Base-by-base conservation (phyloP, 2,113 vertebrate genomes). In the Hemichromis elongatus region DNA sequence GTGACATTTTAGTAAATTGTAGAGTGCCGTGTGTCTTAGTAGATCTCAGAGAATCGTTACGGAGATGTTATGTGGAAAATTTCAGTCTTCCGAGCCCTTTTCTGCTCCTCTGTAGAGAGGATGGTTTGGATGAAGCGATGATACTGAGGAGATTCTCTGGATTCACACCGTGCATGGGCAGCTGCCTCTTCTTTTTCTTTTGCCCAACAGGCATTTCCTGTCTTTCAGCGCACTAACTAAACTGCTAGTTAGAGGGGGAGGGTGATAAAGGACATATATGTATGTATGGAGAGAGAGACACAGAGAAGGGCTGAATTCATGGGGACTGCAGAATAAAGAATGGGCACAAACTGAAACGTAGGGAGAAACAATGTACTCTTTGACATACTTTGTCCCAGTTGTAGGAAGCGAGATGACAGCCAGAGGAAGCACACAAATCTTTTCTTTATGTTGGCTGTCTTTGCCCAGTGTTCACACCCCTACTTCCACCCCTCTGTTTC, bases 291-390 rank as follows among this genome's bases (percentile, higher is more conserved):
- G 81, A 13, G 81, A 77, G 80, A 9, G 80, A 13, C 79, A 73
- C 47, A 50, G 61, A 61, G 81, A 40, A 55, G 70, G 82, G 78
- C 81, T 73, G 86, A 13, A 89, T 89, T 93, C n/a, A 77, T 57
- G 13, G 16, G 12, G 81, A 82, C 85, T 84, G 83, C 53, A 79
- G 79, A 21, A 66, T 84, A 86, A 87, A 55, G 84, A 70, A 87
- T 87, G 85, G 83, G 83, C 89, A 92, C 86, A 93, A 91, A 92
- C 85, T 26, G 82, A 92, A 87, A 86, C 85, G 89, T 54, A 68
- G 86, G 79, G 70, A 59, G 86, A 89, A 84, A 94, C 93, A 93
- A 94, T 91, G 90, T 84, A 75, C 82, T 94, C 92, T 93, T 94
- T 94, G 89, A 94, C 88, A 86, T 88, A 56, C 83, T 88, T 84